Evolutionary conservation across 2,888 invertebrate genomes (phyloP), one percentile per base, ranked within the genome.

Genomic region (Salpingus planirostris): DNA sequence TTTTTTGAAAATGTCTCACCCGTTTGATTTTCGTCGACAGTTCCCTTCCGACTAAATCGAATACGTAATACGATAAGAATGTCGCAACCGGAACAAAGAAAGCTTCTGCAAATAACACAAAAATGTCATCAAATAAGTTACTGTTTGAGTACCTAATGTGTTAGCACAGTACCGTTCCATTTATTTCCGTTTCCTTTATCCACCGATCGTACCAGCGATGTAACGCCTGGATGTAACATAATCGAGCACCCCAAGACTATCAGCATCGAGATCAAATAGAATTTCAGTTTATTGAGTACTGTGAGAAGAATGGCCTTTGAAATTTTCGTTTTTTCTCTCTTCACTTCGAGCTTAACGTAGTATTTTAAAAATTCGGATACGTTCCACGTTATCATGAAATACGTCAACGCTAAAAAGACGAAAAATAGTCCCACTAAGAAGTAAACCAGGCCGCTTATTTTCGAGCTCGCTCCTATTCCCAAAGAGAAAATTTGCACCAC

Each of bases 11-110:
- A 38, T 18, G 2, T 2, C 36, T 38, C 38, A 53, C 54, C 36
- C 38, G 46, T 43, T 40, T 39, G 8, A 52, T 28, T 31, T 39
- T 44, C 13, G 41, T 42, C 10, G 52, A 51, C 2, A 42, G 7
- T 31, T 53, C 45, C 26, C 53, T 46, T 13, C 55, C 56, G 13
- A 44, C 12, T 11, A 53, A 44, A 43, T 52, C 52, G 18, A 36
- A 40, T 13, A 43, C 21, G 29, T 45, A 32, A 13, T 40, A 50
- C 5, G 46, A 27, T 25, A 54, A 28, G 33, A 46, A 50, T 10
- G 49, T 44, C 12, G 42, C 37, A 12, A 54, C 52, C 11, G 55
- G 52, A 3, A 44, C 43, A 27, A 54, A 56, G 33, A 46, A 54
- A 21, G 46, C 31, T 27, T 52, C 55, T 54, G 40, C 8, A 47